Base-by-base conservation (phyloP, 2,797 vertebrate species). In the Picus viridis region DNA sequence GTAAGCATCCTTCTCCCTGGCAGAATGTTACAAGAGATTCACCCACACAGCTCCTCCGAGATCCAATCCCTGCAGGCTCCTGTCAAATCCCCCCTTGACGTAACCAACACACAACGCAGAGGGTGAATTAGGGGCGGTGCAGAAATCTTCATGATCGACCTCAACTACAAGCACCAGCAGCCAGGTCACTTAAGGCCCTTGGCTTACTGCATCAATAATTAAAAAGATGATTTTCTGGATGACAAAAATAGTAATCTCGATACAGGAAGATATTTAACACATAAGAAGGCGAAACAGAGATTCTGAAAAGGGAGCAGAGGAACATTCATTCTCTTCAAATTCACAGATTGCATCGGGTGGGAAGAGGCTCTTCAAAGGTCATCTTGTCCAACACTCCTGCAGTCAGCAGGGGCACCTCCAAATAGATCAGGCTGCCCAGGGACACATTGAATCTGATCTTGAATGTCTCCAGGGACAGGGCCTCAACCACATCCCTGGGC, bases 21-120 rank as follows among this genome's bases (percentile, higher is more conserved):
- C 85, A 75, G 79, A 76, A 87, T 0, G 5, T 89, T 83, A 72
- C 41, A 88, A 89, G 84, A 95, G 86, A 94, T 47, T 92, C 72
- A 92, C 91, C 94, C 89, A 89, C 81, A 89, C 91, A 45, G 90
- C 90, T 95, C 57, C 93, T 77, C 57, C 0, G 4, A 88, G 78
- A 88, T 89, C 85, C 80, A 94, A 80, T 88, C 73, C 80, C 88
- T 54, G 73, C 81, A 47, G 79, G 61, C 58, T 86, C 80, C 43
- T 6, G 5, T 79, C 68, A 94, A 86, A 86, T 87, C 83, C 70
- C 85, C 68, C 51, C 41, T 62, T 90, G 79, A 94, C 29, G 41
- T 83, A 87, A 88, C 0, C 8, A 49, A 67, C 7, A 5, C 12
- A 72, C 2, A 8, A 83, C 19, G 11, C 65, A 58, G 83, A 4